These are phyloP conservation scores for Onychostoma macrolepis DNA, from an alignment of 2,113 vertebrate genomes.

Conservation along the genomic window DNA sequence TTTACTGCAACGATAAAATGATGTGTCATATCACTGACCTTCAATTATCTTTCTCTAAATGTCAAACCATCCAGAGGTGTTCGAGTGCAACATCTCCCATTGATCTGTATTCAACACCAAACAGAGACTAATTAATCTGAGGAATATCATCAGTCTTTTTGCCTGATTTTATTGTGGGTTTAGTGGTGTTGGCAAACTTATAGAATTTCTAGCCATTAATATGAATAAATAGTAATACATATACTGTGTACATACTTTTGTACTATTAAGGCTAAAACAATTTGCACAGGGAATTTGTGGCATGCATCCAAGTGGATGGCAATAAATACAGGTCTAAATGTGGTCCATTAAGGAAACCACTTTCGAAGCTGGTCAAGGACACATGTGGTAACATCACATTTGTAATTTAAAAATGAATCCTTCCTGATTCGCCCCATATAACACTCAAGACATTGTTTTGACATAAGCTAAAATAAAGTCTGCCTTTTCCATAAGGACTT, in stretches of 20 bases:
- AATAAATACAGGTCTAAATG: neutral
- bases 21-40: constrained; percentile 46
- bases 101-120: constrained; percentile 35
- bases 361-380: neutral
- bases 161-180: neutral
- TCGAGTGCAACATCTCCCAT: constrained; percentile 30
- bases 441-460: neutral
- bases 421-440: neutral
- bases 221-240: neutral
- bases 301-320: neutral
- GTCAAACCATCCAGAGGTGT: constrained; percentile 41
- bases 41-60: constrained; percentile 52
- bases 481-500: neutral
- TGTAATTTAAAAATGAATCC: neutral
- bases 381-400: neutral
- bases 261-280: neutral
- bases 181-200: neutral
- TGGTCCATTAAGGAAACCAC: neutral
- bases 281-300: neutral
- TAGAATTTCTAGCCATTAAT: neutral
- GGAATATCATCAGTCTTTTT: neutral
- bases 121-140: neutral
- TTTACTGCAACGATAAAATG: constrained; percentile 40
- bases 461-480: neutral
- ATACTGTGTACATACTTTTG: neutral